Evolutionary conservation across 1,140 invertebrate genomes (phyloP), one percentile per base, ranked within the genome.

Genomic region (Lethrus apterus): DNA sequence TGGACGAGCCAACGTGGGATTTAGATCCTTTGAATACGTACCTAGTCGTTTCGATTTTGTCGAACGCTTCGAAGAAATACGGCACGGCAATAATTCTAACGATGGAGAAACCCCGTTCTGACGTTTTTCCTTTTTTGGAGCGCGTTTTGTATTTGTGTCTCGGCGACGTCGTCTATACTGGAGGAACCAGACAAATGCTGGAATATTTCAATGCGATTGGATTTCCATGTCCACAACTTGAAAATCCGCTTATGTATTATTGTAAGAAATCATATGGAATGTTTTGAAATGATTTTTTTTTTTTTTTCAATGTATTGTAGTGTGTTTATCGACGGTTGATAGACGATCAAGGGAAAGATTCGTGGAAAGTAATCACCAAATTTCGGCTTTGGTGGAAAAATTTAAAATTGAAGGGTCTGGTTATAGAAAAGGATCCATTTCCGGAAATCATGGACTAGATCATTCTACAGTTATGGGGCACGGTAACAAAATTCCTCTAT

Each of bases 211-310:
- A 86, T 23, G 84, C 80, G 33, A 90, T 94, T 54, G 90, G 90
- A 5, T 94, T 93, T 61, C 89, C 91, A 0, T 94, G 91, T 69
- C 90, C 90, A 1, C 86, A 93, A 64, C 65, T 93, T 31, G 90
- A 93, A 65, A 93, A 93, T 66, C 90, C 90, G 0, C 68, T 94
- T 0, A 93, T 93, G 88, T 94, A 93, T 69, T 93, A 93, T 65
- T 69, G 86, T 89, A 74, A 82, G 86, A 79, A 38, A 23, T 46
- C 4, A 7, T 11, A 4, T 17, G 8, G 18, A 20, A 36, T 35
- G 2, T 36, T 36, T 43, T 32, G 45, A 34, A 19, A 8, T 19
- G 4, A 11, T 38, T 13, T 36, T 45, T 38, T 31, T 2, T 31
- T 32, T 11, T 5, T 35, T 35, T 35, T 15, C 15, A 26, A 38